Percentiles rank a stretch among this genome's conserved stretches.
These are phyloP conservation scores for Saccostrea glomerata DNA, from an alignment of 1,140 invertebrate genomes.

Conservation along the genomic window DNA sequence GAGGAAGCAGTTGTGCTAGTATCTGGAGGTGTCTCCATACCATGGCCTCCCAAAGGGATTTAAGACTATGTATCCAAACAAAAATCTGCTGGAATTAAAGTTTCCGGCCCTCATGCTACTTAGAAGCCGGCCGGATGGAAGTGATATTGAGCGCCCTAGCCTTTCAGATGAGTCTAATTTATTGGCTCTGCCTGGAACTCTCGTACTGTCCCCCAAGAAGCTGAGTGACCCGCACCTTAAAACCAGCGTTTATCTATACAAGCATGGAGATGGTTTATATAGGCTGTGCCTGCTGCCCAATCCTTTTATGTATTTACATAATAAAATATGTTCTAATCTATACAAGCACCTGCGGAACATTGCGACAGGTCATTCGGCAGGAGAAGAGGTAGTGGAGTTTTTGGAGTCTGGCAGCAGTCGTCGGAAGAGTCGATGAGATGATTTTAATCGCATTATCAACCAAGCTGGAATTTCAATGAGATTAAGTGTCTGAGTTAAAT, in stretches of 20 bases:
- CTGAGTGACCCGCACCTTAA: not conserved
- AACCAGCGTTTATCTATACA: not conserved
- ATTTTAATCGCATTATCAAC: not conserved
- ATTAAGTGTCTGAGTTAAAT: not conserved
- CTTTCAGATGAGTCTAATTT: not conserved
- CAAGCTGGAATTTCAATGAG: not conserved
- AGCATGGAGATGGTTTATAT: too few species aligned
- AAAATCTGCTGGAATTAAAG: slow-evolving; percentile 13
- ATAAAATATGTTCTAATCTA: too few species aligned
- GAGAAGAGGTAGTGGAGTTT: not conserved
- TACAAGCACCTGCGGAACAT: not conserved
- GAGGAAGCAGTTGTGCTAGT: not conserved
- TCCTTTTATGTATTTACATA: too few species aligned
- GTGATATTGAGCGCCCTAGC: not conserved
- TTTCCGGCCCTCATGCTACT: too few species aligned
- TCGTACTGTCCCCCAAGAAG: not conserved
- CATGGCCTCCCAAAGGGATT: not conserved
- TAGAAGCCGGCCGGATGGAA: not conserved
- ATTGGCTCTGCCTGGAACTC: not conserved
- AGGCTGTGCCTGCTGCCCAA: too few species aligned
- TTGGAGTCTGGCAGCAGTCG: not conserved
- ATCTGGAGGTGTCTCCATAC: not conserved
- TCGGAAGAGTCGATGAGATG: not conserved
- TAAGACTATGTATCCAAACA: not conserved
- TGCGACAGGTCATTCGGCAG: too few species aligned